A percentile compares a stretch with the other conserved stretches of the same genome.
These are phyloP conservation scores for Myotis daubentonii DNA, from an alignment of 2,797 vertebrate genomes.

Conservation along the genomic window DNA sequence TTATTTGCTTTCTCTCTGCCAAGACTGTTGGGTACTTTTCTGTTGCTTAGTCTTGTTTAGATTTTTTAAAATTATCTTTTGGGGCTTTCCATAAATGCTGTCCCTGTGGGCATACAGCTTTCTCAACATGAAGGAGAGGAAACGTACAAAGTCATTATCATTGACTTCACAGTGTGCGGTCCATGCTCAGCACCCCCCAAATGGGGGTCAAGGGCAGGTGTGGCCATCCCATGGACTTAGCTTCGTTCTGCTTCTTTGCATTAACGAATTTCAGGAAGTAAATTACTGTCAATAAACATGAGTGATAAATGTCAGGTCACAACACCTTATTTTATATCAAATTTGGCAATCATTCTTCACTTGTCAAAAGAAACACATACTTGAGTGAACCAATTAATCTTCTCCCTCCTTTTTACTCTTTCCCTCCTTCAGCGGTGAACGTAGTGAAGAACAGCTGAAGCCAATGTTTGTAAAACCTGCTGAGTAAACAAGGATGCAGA, in stretches of 20 bases:
- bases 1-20: not conserved
- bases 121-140: not conserved
- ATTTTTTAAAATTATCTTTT: not conserved
- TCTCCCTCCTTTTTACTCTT: not conserved
- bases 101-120: not conserved
- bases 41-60: not conserved
- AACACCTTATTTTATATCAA: not conserved
- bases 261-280: not conserved
- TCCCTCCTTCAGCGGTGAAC: not conserved
- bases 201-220: not conserved
- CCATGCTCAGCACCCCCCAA: fast-evolving
- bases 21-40: not conserved
- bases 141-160: fast-evolving
- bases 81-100: not conserved
- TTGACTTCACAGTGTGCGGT: fast-evolving
- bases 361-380: not conserved
- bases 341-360: not conserved
- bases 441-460: slow-evolving; percentile 58
- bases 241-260: not conserved
- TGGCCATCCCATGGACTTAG: too few relatives aligned
- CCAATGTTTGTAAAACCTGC: slow-evolving; percentile 59
- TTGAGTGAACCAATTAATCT: slow-evolving; percentile 30
- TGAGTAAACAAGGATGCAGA: slow-evolving; percentile 31
- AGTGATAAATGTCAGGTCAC: not conserved
- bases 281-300: slow-evolving; percentile 13